Evolutionary conservation across 2,113 vertebrate genomes (phyloP), one percentile per base, ranked within the genome.

Genomic region (Osmerus mordax): DNA sequence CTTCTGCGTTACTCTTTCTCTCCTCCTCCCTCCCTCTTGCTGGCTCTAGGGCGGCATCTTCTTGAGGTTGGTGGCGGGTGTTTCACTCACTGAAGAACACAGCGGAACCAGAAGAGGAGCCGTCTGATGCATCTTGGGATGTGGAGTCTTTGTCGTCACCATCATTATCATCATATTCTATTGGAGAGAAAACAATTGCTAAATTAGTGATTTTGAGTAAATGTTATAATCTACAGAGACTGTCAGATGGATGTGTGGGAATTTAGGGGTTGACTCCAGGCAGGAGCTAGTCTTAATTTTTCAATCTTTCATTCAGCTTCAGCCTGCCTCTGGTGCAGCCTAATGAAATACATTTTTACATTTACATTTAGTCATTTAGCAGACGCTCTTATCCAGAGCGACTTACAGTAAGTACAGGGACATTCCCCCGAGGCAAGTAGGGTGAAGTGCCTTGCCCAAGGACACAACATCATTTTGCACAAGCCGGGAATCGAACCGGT

Each of bases 1-100:
- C 81, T 74, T 75, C 90, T 90, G 53, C 93, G 89, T 77, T 84
- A 90, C 77, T 91, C 92, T 91, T 89, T 92, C 80, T 92, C 56
- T 25, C 65, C 29, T 25, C 56, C 56, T 51, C 41, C 78, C 58
- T 23, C 65, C 53, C 54, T 64, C 65, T 13, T 41, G 53, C 21
- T 67, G 75, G 29, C 59, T 15, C 2, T 55, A 23, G 23, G 23
- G 1, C 23, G 64, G 67, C 36, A 70, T 80, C 41, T 77, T 85
- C 81, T 78, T 81, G 69, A 4, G 59, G 55, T 54, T 13, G 62
- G 61, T 60, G 65, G 74, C 55, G 56, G 58, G 25, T 65, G 73
- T 51, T 4, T 54, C 70, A 25, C 23, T 92, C 91, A 92, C 77
- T 92, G 91, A 61, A 93, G 87, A 76, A 86, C 69, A 23, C 92